Evolutionary conservation across 2,888 invertebrate genomes (phyloP).

Genomic region (Cyaniris semiargus): DNA sequence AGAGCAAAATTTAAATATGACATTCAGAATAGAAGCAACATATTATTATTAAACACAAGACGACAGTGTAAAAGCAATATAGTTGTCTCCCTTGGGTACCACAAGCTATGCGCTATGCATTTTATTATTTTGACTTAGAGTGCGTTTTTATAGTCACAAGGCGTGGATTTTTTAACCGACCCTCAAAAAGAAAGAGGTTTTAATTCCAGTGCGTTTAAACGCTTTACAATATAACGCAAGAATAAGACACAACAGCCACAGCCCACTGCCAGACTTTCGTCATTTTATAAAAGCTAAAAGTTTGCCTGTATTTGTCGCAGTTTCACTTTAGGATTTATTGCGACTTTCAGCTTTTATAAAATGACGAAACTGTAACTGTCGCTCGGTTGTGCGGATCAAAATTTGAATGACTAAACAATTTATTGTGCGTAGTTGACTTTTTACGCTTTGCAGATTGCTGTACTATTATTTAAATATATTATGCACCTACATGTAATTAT

Average conservation of each 20-base stretch:
- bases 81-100: neutral
- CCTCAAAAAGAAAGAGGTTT: neutral
- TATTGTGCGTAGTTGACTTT: neutral
- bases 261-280: too few species aligned
- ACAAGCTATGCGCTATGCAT: neutral
- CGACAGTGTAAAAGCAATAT: neutral
- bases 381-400: too few species aligned
- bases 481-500: neutral
- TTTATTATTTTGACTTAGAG: neutral
- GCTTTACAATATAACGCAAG: too few species aligned
- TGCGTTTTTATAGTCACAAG: neutral
- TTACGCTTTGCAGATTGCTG: neutral
- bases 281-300: too few species aligned
- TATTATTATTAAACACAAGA: neutral
- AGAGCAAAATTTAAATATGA: too few species aligned
- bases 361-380: too few species aligned
- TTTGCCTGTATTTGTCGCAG: too few species aligned
- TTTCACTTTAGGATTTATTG: too few species aligned
- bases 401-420: too few species aligned
- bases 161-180: neutral
- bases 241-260: too few species aligned
- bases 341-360: too few species aligned
- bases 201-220: too few species aligned
- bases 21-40: neutral
- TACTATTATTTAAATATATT: neutral